Conservation (phyloP, 2,888 invertebrate genomes). For the Geophilus truncorum region DNA sequence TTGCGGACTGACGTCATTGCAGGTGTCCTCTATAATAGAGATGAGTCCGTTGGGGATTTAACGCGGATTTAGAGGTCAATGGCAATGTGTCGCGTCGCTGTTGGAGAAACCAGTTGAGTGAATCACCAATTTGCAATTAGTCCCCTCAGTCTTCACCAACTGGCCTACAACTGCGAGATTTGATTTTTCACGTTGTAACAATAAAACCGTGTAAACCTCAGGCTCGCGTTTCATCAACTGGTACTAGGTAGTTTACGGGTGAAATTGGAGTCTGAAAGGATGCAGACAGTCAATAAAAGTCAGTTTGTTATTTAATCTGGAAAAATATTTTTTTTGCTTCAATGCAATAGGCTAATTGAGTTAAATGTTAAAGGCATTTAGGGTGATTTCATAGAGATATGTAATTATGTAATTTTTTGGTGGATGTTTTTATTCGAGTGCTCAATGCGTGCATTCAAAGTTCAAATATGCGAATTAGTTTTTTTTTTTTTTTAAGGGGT, state of each 20-base stretch:
- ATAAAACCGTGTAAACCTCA: not conserved
- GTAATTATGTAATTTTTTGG: too few relatives aligned
- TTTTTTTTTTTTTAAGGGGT: too few relatives aligned
- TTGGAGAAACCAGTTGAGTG: slow-evolving; percentile 6
- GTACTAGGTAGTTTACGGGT: not conserved
- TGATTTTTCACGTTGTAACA: not conserved
- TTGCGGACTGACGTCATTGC: not conserved
- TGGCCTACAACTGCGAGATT: not conserved
- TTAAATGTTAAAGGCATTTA: too few relatives aligned
- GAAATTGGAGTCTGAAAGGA: not conserved
- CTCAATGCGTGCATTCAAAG: too few relatives aligned
- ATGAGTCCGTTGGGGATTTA: not conserved
- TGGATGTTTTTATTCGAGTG: too few relatives aligned
- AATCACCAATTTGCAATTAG: slow-evolving; percentile 2
- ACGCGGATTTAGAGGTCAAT: slow-evolving; percentile 1
- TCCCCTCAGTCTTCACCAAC: not conserved
- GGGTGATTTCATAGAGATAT: too few relatives aligned
- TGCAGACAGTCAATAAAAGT: not conserved
- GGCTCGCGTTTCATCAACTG: not conserved
- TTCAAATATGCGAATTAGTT: too few relatives aligned
- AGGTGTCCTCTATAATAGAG: not conserved
- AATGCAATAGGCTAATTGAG: too few relatives aligned
- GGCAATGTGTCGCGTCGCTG: not conserved
- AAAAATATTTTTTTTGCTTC: not conserved
- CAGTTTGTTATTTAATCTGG: not conserved